Conservation (phyloP, 1,140 invertebrate genomes). For the Spodoptera litura region DNA sequence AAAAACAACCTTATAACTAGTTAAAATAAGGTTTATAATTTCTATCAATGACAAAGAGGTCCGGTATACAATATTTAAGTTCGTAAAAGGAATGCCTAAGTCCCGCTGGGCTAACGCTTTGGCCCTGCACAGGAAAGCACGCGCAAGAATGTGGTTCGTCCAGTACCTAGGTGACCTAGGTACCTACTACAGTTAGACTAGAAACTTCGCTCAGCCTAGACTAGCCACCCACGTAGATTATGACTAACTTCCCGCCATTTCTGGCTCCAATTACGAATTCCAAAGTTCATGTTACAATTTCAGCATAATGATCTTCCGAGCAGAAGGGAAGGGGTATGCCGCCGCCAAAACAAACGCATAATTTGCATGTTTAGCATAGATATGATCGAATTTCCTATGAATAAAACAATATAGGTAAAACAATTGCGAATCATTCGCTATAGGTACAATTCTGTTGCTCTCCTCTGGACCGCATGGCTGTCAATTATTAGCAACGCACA, state of each 20-base stretch:
- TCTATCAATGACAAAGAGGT: no score
- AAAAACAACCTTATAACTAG: no score
- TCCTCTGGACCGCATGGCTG: constrained; percentile 26
- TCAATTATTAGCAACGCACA: constrained; percentile 50
- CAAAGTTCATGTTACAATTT: constrained; percentile 36
- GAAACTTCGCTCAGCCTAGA: constrained; percentile 1
- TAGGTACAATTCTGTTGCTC: constrained; percentile 11
- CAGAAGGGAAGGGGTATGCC: not conserved
- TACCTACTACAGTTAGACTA: constrained; percentile 16
- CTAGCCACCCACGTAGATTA: constrained; percentile 31
- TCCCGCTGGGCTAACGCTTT: constrained; percentile 24
- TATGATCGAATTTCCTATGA: not conserved
- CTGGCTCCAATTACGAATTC: constrained; percentile 28
- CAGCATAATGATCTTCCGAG: constrained; percentile 2
- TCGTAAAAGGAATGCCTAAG: not conserved
- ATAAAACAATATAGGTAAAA: not conserved
- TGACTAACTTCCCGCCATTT: constrained; percentile 40
- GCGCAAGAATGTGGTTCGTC: constrained; percentile 18
- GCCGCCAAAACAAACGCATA: not conserved
- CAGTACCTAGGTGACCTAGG: not conserved
- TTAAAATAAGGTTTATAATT: no score
- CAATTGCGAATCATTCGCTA: constrained; percentile 22
- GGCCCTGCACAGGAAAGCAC: constrained; percentile 25
- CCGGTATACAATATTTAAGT: no score
- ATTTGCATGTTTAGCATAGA: constrained; percentile 9